Base-by-base conservation (phyloP, 1,140 invertebrate genomes). In the Drosophila lacertosa region DNA sequence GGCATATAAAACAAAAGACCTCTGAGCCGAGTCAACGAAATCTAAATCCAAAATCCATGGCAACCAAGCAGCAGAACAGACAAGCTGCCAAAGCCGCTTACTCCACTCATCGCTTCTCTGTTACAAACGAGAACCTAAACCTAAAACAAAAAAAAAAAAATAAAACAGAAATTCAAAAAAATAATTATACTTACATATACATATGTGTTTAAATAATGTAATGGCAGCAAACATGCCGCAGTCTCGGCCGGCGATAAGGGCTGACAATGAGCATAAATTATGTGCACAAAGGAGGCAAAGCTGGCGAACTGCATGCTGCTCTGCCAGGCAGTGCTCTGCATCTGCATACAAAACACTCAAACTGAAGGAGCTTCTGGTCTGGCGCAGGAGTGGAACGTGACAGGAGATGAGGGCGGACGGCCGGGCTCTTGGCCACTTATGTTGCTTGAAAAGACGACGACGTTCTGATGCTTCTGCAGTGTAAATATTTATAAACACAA, bases 231-330 rank as follows among this genome's bases (percentile, higher is more conserved):
- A 75, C 39, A 74, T 57, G 51, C 35, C 26, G 60, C 53, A 39
- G 62, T 62, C 48, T 29, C 42, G 5, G 26, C 44, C 44, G 51
- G 68, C 55, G 54, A 50, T 59, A 76, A 59, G 57, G 44, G 47
- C 50, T 67, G 16, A 60, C 81, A 84, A 88, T 88, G 70, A 77
- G 82, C 82, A 88, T 88, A 82, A 88, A 76, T 88, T 88, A 88
- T 82, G 71, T 64, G 68, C 74, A 66, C 62, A 77, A 86, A 82
- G 63, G 77, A 65, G 15, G 7, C 9, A 6, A 18, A 16, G 39
- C 15, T 32, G 42, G n/a, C 39, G 32, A 18, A 50, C 1, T 32
- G 18, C 35, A 51, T 44, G 54, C 39, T 55, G 44, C 54, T 26
- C n/a, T 29, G 55, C 33, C 45, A 58, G 72, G 71, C 51, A 16